Evolutionary conservation across 92 coral and sea anemone genomes (phyloP), one percentile per base, ranked within the genome.

Genomic region (Palythoa grandis): DNA sequence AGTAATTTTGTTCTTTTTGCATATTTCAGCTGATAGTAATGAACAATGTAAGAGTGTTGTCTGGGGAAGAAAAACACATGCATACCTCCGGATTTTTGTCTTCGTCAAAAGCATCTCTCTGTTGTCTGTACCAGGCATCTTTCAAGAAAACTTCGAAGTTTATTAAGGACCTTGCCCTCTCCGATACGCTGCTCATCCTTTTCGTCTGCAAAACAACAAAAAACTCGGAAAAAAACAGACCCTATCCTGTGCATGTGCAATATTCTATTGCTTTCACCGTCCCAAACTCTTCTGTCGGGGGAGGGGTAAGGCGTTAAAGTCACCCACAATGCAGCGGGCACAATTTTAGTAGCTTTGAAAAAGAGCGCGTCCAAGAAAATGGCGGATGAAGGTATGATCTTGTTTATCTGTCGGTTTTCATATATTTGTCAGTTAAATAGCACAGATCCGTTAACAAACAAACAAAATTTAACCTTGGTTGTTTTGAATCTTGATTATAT

Each of bases 361-460:
- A 94, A 94, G 97, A 94, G 97, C 97, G 97, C 97, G 97, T 91
- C 92, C 58, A 79, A 68, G 89, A 94, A 92, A 74, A 94, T 94
- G 97, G 97, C 97, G 97, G 97, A 94, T 74, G 97, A 94, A 90
- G 97, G 97, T 94, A 88, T 24, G 70, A 76, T 39, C 22, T 63
- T 47, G 74, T 80, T 63, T 48, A 39, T 79, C 35, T 61, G 9
- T 79, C 5, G 84, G 19, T 63, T 80, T 61, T 80, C 43, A 14
- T 48, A 8, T 65, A 22, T 80, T 47, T 48, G 43, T 23, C 23
- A 4, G 61, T 48, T 22, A 11, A 22, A 19, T 20, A 47, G 12
- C 38, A 14, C 4, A 8, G 5, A 22, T 7, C 0, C 52, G 39
- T 20, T n/a, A 52, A 66, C 3, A 12, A 35, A 4, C 39, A 12